Percentiles rank a stretch among this genome's conserved stretches.
Conservation (phyloP, 2,797 vertebrate species). For the Nannoperca obscura region DNA sequence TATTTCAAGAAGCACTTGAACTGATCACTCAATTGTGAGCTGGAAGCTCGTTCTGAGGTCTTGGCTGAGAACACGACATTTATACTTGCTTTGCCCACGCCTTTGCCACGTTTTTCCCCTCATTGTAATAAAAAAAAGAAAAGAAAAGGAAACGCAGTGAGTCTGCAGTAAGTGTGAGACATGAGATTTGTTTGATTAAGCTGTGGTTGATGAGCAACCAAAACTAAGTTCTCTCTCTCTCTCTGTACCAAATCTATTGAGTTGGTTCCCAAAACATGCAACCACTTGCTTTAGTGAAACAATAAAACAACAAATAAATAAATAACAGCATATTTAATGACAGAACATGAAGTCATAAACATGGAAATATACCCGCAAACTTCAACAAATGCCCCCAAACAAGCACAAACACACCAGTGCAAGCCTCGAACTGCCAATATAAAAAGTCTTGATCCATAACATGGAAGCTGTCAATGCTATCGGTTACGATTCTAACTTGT, state of each 20-base stretch:
- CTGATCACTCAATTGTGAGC: slow-evolving; percentile 13
- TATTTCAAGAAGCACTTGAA: not conserved
- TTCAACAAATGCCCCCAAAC: not conserved
- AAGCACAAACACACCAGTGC: not conserved
- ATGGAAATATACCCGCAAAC: not conserved
- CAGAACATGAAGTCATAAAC: not conserved
- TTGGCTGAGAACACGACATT: slow-evolving; percentile 5
- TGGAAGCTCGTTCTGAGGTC: slow-evolving; percentile 32
- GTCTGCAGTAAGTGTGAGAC: slow-evolving; percentile 24
- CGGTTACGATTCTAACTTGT: not conserved
- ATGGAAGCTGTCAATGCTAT: not conserved
- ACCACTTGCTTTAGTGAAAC: not conserved
- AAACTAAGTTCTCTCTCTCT: slow-evolving; percentile 36
- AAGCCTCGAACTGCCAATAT: not conserved
- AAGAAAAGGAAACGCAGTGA: not conserved
- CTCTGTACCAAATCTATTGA: slow-evolving; percentile 61
- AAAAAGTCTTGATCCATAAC: not conserved
- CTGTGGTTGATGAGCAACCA: slow-evolving; percentile 67
- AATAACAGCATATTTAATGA: slow-evolving; percentile 33
- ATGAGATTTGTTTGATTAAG: slow-evolving; percentile 66
- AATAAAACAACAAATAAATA: no score
- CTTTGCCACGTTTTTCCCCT: not conserved
- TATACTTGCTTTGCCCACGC: slow-evolving; percentile 64
- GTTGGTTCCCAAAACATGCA: not conserved
- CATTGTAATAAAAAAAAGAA: slow-evolving; percentile 12